Evolutionary conservation across 2,888 invertebrate species (phyloP).

Genomic region (Lasius fuliginosus): DNA sequence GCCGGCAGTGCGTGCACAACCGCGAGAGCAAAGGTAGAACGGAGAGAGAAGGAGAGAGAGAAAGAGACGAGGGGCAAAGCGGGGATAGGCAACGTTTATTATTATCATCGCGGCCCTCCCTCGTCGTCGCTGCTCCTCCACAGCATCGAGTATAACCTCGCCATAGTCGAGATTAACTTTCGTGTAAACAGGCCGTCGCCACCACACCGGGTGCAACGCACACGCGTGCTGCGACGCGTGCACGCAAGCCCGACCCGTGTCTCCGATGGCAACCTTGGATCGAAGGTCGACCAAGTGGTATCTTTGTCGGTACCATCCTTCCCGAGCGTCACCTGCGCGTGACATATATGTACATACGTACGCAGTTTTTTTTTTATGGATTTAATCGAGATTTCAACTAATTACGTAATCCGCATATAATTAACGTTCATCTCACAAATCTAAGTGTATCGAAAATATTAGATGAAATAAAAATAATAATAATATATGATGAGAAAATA

Average conservation of each 20-base stretch:
- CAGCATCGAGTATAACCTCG: slow-evolving; percentile 58
- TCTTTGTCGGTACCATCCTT: slow-evolving; percentile 10
- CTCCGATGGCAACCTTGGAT: slow-evolving; percentile 54
- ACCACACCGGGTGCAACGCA: slow-evolving; percentile 55
- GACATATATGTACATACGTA: not conserved
- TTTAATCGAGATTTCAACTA: slow-evolving; percentile 9
- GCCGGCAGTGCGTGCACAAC: slow-evolving; percentile 65
- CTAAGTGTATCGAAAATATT: not conserved
- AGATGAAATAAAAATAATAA: too few species aligned
- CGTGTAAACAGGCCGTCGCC: slow-evolving; percentile 76
- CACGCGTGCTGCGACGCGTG: slow-evolving; percentile 53
- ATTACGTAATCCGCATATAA: not conserved
- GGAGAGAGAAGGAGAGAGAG: not conserved
- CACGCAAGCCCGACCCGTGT: not conserved
- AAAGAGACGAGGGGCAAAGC: slow-evolving; percentile 39
- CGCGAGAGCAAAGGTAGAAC: slow-evolving; percentile 58
- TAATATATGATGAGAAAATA: too few species aligned
- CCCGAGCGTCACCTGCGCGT: not conserved
- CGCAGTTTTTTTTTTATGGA: not conserved
- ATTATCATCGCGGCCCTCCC: slow-evolving; percentile 77
- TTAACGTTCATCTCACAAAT: not conserved
- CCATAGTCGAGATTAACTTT: slow-evolving; percentile 78
- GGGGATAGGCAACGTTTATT: slow-evolving; percentile 78
- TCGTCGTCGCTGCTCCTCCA: slow-evolving; percentile 50
- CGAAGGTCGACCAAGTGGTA: slow-evolving; percentile 45